Base-by-base conservation (phyloP, 2,797 vertebrate genomes). In the Onychomys leucogaster region DNA sequence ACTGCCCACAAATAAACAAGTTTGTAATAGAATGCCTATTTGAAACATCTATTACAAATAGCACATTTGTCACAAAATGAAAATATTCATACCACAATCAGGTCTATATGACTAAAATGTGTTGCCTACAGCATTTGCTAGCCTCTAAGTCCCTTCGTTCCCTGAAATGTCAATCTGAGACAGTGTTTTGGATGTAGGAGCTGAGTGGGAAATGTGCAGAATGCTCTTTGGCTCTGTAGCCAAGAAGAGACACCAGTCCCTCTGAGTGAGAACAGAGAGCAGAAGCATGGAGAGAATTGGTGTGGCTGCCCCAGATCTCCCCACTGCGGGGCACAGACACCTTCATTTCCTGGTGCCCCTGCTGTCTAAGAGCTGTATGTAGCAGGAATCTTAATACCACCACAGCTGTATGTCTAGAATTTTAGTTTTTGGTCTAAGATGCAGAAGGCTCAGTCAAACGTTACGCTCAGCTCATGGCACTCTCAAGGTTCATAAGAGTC, bases 91-190 rank as follows among this genome's bases (percentile, higher is more conserved):
- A 78, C 57, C 29, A 23, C 37, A 73, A 59, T 37, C n/a, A 77
- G 11, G 34, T 71, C 43, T 88, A 85, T 61, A 75, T 82, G 77
- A 87, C 41, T 91, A 49, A 92, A 92, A 69, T 57, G 7, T 49
- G 25, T 43, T 76, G 52, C 21, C 43, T 57, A 84, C 2, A 27
- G 16, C 85, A 76, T 88, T 88, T 32, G 84, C 71, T 17, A 83
- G n/a, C 81, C 65, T 82, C 85, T 93, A 65, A 91, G 67, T 91
- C 73, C n/a, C 29, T 52, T 59, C 80, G 32, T 67, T 65, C 21
- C 16, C 41, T 23, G 46, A 46, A 91, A 94, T 89, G 19, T 49
- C 52, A 52, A 4, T 49, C 5, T 78, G 63, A 43, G 25, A 32
- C 89, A 65, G 16, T 65, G 17, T 92, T 96, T 76, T 69, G 17